Evolutionary conservation across 2,888 invertebrate species (phyloP).

Genomic region (Ophion obscuratus): DNA sequence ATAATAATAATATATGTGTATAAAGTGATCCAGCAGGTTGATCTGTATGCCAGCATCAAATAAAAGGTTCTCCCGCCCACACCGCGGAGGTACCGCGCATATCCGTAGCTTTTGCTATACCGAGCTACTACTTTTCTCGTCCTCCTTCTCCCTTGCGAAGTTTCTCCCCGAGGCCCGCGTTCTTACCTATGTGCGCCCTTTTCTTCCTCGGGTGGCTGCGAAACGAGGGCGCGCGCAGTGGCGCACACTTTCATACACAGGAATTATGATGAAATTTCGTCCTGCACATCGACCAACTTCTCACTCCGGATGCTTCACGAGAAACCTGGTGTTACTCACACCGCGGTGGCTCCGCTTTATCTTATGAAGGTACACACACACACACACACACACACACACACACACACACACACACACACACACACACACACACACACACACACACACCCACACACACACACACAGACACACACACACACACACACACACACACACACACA

Average conservation of each 20-base stretch:
- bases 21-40: slow-evolving; percentile 40
- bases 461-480: too few relatives aligned
- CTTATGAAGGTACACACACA: background rate
- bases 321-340: slow-evolving; percentile 32
- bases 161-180: slow-evolving; percentile 12
- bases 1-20: background rate
- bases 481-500: too few relatives aligned
- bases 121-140: slow-evolving; percentile 40
- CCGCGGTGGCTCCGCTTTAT: slow-evolving; percentile 27
- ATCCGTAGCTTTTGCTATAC: slow-evolving; percentile 11
- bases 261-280: slow-evolving; percentile 65
- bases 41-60: slow-evolving; percentile 30
- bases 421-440: too few relatives aligned
- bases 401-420: too few relatives aligned
- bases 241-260: slow-evolving; percentile 12
- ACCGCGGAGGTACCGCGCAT: slow-evolving; percentile 1
- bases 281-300: slow-evolving; percentile 62
- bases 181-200: slow-evolving; percentile 11
- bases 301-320: slow-evolving; percentile 36
- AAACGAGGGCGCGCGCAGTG: slow-evolving; percentile 40
- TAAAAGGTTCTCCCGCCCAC: slow-evolving; percentile 39
- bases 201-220: slow-evolving; percentile 44
- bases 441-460: too few relatives aligned
- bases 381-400: too few relatives aligned
- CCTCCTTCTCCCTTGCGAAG: slow-evolving; percentile 1